phyloP scores from a whole-genome alignment of 2,113 vertebrate genomes.

The Cebus imitator region DNA sequence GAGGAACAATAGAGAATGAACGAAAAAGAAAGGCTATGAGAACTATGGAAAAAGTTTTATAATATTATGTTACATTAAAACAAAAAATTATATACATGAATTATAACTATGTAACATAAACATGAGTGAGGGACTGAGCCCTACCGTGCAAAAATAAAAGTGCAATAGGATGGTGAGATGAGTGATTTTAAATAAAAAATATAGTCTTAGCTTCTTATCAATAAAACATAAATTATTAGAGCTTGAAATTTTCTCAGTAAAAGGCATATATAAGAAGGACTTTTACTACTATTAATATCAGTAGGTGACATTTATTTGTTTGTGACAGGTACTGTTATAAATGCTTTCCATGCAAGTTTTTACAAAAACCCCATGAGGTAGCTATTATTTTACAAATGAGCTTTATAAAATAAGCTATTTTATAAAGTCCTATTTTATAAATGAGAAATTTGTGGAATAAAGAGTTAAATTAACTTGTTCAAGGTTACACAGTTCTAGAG shows the following conservation, averaged over 20 bases:
- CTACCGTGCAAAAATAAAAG: conserved; percentile 12
- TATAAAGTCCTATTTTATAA: background rate
- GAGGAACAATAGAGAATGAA: background rate
- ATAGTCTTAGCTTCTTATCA: background rate
- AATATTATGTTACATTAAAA: background rate
- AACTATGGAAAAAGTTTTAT: background rate
- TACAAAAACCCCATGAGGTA: background rate
- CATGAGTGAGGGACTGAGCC: background rate
- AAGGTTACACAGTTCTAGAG: background rate
- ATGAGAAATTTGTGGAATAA: background rate
- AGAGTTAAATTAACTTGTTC: background rate
- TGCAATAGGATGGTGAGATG: background rate
- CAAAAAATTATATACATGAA: background rate
- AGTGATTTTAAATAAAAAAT: conserved; percentile 5
- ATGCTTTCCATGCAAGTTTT: background rate
- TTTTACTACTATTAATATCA: background rate
- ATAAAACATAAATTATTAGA: background rate
- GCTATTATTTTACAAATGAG: background rate
- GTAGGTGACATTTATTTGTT: background rate
- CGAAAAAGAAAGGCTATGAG: background rate
- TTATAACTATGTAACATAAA: background rate
- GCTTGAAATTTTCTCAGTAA: background rate
- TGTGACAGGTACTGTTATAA: background rate
- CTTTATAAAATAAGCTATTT: too few relatives aligned
- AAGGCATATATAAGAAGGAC: background rate